Evolutionary conservation across 2,113 vertebrate genomes (phyloP), one percentile per base, ranked within the genome.

Genomic region (Oplegnathus fasciatus): DNA sequence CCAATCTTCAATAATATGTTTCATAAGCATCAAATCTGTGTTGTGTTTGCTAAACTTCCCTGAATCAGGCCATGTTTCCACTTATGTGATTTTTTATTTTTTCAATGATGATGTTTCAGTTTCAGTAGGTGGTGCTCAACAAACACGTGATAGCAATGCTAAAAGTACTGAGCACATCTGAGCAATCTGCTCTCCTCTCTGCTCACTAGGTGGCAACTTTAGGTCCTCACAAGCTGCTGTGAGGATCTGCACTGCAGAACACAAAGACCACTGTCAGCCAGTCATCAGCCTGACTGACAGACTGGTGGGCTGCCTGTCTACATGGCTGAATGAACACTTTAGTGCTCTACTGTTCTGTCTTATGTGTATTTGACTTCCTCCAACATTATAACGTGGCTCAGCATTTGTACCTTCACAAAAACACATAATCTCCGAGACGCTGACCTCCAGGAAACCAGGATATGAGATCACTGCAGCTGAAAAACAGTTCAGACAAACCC

Each of bases 161-260:
- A 7, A 54, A 37, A 37, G 68, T 11, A 10, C 55, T 74, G 0
- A 9, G 20, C 28, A 30, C 4, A 6, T 68, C 32, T 0, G 13
- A 69, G 54, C 14, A 6, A 40, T 28, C 61, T 28, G 18, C 26
- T 75, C 57, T 28, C 69, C 52, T 37, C 11, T 73, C 5, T 67
- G 44, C 13, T 71, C 80, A 93, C 73, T 88, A 71, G 90, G 32
- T 52, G 82, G 77, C 76, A 81, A 20, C 32, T n/a, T 72, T 20
- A 1, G 2, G 18, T 17, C 52, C 9, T 32, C 22, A 30, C 14
- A 44, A 24, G 60, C 6, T 58, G 37, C 13, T 5, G 34, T 50
- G 30, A 28, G 64, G 54, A 1, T 68, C 76, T 84, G 77, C 67
- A 9, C 65, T 82, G 75, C 10, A 26, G 9, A 61, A n/a, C 72